Conservation (phyloP, 2,888 invertebrate genomes). For the Silvanus unidentatus region DNA sequence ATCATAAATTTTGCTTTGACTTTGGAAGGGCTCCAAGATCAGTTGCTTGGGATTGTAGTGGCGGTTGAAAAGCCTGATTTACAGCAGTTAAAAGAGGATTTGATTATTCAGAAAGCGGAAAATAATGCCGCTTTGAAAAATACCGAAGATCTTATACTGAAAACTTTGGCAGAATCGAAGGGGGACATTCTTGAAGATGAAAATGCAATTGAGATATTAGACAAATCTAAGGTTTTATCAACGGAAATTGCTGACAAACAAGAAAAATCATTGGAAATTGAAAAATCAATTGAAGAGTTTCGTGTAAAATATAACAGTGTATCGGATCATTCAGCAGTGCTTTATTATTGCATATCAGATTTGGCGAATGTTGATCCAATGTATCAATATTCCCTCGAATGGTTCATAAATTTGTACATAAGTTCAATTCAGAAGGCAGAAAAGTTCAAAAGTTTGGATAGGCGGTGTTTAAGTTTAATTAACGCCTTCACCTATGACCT, state of each 20-base stretch:
- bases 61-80: slow-evolving; percentile 80
- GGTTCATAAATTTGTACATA: slow-evolving; percentile 80
- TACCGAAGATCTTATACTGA: slow-evolving; percentile 83
- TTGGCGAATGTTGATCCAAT: slow-evolving; percentile 80
- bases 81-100: slow-evolving; percentile 71
- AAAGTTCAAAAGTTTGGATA: slow-evolving; percentile 65
- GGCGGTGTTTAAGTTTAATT: slow-evolving; percentile 62
- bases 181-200: slow-evolving; percentile 91
- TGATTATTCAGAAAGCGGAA: slow-evolving; percentile 72
- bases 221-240: slow-evolving; percentile 77
- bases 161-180: slow-evolving; percentile 73
- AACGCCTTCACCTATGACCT: slow-evolving; percentile 75
- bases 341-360: slow-evolving; percentile 80
- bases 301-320: slow-evolving; percentile 70
- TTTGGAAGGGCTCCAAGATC: slow-evolving; percentile 76
- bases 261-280: slow-evolving; percentile 69
- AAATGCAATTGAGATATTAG: slow-evolving; percentile 78
- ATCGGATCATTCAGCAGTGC: slow-evolving; percentile 70
- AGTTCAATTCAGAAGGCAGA: slow-evolving; percentile 70
- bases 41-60: slow-evolving; percentile 76
- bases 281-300: slow-evolving; percentile 69
- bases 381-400: slow-evolving; percentile 81
- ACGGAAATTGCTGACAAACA: slow-evolving; percentile 79
- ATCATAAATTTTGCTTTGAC: slow-evolving; percentile 80
- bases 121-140: slow-evolving; percentile 76